Conservation (phyloP, 2,113 vertebrate species). For the Sylvia atricapilla region DNA sequence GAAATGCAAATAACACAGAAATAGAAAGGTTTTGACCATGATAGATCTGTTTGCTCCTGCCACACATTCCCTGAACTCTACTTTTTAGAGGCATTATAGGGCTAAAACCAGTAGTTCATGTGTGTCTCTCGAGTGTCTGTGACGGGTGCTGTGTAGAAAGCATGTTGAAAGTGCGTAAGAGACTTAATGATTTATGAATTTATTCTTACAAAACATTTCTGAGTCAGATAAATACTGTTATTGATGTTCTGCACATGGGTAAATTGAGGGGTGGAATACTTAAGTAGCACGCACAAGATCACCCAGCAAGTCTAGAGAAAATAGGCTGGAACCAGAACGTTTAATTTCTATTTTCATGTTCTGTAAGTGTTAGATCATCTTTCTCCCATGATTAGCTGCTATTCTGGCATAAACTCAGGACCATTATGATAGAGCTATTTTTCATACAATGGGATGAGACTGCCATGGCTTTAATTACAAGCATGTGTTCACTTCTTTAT, state of each 20-base stretch:
- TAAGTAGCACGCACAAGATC: conserved; percentile 61
- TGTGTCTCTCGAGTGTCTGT: neutral
- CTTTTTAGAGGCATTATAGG: neutral
- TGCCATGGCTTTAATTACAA: conserved; percentile 62
- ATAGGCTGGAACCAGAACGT: conserved; percentile 42
- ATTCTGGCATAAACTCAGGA: conserved; percentile 49
- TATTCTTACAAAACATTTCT: conserved; percentile 43
- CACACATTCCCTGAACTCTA: neutral
- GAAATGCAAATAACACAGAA: neutral
- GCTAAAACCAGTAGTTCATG: neutral
- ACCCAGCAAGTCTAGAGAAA: conserved; percentile 64
- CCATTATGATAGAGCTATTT: conserved; percentile 67
- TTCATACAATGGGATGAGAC: conserved; percentile 65
- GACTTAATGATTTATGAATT: conserved; percentile 40
- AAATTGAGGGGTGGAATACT: conserved; percentile 8
- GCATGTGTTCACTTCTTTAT: conserved; percentile 58
- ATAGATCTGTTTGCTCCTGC: neutral
- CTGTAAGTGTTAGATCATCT: conserved; percentile 65
- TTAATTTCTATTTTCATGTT: conserved; percentile 62
- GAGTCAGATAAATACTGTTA: conserved; percentile 34
- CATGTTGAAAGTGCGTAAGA: neutral
- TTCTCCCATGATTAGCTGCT: conserved; percentile 69
- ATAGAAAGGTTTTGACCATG: neutral
- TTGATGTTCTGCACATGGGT: conserved; percentile 54
- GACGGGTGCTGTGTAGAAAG: neutral